Conservation (phyloP, 2,113 vertebrate species). For the Larimichthys crocea region DNA sequence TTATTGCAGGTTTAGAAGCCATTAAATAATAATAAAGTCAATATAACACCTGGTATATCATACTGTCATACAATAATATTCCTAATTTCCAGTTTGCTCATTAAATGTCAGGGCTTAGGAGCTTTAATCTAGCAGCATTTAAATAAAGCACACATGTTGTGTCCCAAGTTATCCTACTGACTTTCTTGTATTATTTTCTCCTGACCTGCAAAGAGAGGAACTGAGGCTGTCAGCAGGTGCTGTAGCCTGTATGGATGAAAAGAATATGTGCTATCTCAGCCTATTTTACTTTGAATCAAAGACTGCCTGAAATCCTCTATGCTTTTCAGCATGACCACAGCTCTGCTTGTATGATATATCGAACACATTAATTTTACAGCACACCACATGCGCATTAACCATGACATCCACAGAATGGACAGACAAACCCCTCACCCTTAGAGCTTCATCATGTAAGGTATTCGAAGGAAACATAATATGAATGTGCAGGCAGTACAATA, state of each 20-base stretch:
- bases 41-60: conserved; percentile 47
- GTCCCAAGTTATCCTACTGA: conserved; percentile 24
- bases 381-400: conserved; percentile 14
- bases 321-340: conserved; percentile 50
- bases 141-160: conserved; percentile 46
- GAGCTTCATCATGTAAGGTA: conserved; percentile 35
- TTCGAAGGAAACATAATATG: conserved; percentile 30
- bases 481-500: background rate
- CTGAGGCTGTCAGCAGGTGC: conserved; percentile 42
- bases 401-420: conserved; percentile 35
- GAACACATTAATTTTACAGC: conserved; percentile 55
- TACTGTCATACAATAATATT: conserved; percentile 28
- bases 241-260: conserved; percentile 44
- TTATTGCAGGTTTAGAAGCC: conserved; percentile 4
- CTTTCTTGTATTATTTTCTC: conserved; percentile 33
- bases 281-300: conserved; percentile 64
- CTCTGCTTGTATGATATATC: conserved; percentile 15
- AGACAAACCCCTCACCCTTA: background rate
- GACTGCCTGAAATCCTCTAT: conserved; percentile 55
- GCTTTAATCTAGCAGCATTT: conserved; percentile 38
- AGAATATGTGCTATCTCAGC: conserved; percentile 41
- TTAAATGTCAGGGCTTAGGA: conserved; percentile 34
- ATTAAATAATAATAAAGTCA: conserved; percentile 42
- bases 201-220: conserved; percentile 29
- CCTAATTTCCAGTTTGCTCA: conserved; percentile 54